Conservation (phyloP, 2,797 vertebrate genomes). For the Masticophis lateralis region DNA sequence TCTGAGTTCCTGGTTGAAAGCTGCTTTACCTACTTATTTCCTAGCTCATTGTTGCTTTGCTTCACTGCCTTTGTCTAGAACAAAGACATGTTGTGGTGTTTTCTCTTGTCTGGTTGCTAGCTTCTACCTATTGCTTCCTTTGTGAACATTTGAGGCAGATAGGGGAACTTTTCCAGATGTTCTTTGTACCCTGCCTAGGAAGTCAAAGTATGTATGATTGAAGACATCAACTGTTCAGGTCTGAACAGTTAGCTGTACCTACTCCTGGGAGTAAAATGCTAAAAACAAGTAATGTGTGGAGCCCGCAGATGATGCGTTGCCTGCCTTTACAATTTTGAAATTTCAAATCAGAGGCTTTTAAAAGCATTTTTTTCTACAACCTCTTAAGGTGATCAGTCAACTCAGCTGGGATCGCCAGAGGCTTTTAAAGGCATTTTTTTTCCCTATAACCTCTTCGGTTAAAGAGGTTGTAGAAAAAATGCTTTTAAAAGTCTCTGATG, state of each 20-base stretch:
- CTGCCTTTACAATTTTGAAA: not conserved
- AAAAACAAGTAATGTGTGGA: not conserved
- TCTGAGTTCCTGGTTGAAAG: not conserved
- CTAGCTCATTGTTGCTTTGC: not conserved
- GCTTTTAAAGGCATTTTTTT: no score
- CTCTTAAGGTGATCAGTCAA: no score
- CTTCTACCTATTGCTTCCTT: not conserved
- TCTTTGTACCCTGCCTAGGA: not conserved
- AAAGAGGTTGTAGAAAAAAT: no score
- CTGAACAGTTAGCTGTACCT: not conserved
- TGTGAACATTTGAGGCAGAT: not conserved
- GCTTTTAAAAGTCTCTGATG: no score
- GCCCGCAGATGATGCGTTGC: not conserved
- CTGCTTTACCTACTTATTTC: not conserved
- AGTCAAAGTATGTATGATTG: not conserved
- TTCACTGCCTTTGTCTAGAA: not conserved
- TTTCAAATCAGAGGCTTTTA: no score
- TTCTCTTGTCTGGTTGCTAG: not conserved
- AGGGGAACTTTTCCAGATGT: not conserved
- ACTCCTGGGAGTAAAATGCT: not conserved
- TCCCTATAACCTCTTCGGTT: no score
- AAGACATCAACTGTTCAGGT: not conserved
- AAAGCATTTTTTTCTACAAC: no score
- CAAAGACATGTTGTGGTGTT: not conserved
- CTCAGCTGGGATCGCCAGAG: no score